Evolutionary conservation across 2,113 vertebrate genomes (phyloP).

Genomic region (Bos javanicus): DNA sequence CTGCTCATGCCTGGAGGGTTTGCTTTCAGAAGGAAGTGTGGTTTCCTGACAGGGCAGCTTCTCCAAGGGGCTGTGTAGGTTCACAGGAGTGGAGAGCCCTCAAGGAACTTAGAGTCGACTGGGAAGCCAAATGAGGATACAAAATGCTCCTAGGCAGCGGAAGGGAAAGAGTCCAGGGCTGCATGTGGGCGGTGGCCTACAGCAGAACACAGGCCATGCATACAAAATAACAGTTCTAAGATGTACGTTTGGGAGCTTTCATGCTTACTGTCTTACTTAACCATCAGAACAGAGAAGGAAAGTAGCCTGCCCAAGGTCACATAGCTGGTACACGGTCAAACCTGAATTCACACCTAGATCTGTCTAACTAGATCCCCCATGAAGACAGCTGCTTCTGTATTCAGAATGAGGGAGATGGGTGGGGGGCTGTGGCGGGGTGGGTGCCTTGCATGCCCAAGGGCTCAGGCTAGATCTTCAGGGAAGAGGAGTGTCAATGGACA

Average conservation of each 20-base stretch:
- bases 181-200: neutral
- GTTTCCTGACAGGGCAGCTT: neutral
- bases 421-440: fast-evolving
- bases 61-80: neutral
- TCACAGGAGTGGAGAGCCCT: neutral
- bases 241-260: neutral
- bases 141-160: neutral
- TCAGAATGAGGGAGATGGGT: neutral
- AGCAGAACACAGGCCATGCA: neutral
- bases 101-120: neutral
- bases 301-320: neutral
- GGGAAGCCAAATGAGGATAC: neutral
- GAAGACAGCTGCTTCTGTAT: neutral
- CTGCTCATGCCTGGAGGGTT: neutral
- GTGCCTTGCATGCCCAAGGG: neutral
- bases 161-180: neutral
- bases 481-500: neutral
- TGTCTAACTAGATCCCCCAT: neutral
- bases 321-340: neutral
- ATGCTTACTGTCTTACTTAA: neutral
- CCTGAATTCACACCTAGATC: neutral
- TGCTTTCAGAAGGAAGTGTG: neutral
- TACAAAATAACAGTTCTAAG: neutral
- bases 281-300: neutral
- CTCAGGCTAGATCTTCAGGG: neutral